Conservation (phyloP, 92 coral and sea anemone species). For the Palythoa grandiflora region DNA sequence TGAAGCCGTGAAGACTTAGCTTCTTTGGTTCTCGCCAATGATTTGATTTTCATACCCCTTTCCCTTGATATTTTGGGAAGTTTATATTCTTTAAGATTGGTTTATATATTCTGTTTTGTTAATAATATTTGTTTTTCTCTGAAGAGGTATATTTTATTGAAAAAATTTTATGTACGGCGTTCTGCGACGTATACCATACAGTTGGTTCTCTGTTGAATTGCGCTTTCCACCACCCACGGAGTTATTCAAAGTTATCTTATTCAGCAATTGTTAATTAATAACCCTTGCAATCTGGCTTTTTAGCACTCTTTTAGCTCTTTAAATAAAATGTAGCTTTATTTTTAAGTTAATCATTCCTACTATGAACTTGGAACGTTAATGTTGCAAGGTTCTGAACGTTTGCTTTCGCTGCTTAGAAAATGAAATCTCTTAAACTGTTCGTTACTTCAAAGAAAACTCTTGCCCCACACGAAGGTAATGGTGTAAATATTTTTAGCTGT, state of each 20-base stretch:
- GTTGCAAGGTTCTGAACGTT: constrained; percentile 17
- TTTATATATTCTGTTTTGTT: background rate
- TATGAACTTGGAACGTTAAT: background rate
- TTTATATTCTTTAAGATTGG: background rate
- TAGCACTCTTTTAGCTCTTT: background rate
- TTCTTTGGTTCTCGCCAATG: background rate
- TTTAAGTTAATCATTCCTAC: background rate
- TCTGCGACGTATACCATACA: constrained; percentile 2
- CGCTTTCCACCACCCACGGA: constrained; percentile 51
- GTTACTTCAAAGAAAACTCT: constrained; percentile 34
- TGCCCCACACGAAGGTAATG: constrained; percentile 76
- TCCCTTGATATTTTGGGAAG: background rate
- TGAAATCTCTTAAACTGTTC: constrained; percentile 40
- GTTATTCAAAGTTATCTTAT: constrained; percentile 46
- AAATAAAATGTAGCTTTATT: background rate
- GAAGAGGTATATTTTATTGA: constrained; percentile 8
- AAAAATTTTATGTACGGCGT: background rate
- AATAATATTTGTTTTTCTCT: constrained; percentile 21
- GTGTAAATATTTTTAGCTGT: constrained; percentile 47
- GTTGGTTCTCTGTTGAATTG: constrained; percentile 27
- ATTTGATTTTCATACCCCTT: background rate
- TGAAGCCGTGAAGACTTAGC: no score
- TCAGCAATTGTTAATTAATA: constrained; percentile 44
- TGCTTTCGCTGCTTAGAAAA: constrained; percentile 12
- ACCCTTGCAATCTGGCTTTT: constrained; percentile 9